Percentiles rank a stretch among this genome's conserved stretches.
These are phyloP conservation scores for Semnornis frantzii DNA, from an alignment of 2,113 vertebrate species.

Conservation along the genomic window DNA sequence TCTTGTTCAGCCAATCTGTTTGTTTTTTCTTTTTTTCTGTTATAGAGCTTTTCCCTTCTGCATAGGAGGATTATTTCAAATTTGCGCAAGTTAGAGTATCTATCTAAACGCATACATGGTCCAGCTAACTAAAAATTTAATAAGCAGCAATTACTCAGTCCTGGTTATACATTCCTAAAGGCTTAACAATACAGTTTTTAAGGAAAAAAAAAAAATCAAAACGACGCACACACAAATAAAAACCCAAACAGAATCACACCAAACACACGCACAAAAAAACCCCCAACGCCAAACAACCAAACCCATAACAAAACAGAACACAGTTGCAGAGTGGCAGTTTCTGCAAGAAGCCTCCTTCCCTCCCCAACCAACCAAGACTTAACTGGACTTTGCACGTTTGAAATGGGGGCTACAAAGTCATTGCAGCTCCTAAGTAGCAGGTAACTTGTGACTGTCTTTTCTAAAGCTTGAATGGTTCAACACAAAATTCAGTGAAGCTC, in stretches of 20 bases:
- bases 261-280: too few species aligned
- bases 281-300: too few species aligned
- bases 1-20: slow-evolving; percentile 33
- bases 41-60: slow-evolving; percentile 65
- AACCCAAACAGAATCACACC: too few species aligned
- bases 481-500: slow-evolving; percentile 12
- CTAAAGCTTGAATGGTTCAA: slow-evolving; percentile 10
- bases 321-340: slow-evolving; percentile 61
- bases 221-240: background rate
- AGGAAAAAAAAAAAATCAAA: slow-evolving; percentile 1
- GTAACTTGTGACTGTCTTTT: slow-evolving; percentile 33
- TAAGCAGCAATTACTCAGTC: slow-evolving; percentile 75
- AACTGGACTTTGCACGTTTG: slow-evolving; percentile 56
- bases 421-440: slow-evolving; percentile 55
- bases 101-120: slow-evolving; percentile 70
- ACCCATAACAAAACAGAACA: slow-evolving; percentile 21
- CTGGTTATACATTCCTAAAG: slow-evolving; percentile 78
- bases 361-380: slow-evolving; percentile 47
- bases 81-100: slow-evolving; percentile 64
- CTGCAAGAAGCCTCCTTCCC: slow-evolving; percentile 59
- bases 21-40: background rate
- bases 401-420: slow-evolving; percentile 47
- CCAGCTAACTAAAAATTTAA: slow-evolving; percentile 72
- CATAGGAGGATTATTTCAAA: slow-evolving; percentile 72
- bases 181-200: slow-evolving; percentile 71